These are phyloP conservation scores for Ailurus styani DNA, from an alignment of 2,113 vertebrate species.

Conservation along the genomic window DNA sequence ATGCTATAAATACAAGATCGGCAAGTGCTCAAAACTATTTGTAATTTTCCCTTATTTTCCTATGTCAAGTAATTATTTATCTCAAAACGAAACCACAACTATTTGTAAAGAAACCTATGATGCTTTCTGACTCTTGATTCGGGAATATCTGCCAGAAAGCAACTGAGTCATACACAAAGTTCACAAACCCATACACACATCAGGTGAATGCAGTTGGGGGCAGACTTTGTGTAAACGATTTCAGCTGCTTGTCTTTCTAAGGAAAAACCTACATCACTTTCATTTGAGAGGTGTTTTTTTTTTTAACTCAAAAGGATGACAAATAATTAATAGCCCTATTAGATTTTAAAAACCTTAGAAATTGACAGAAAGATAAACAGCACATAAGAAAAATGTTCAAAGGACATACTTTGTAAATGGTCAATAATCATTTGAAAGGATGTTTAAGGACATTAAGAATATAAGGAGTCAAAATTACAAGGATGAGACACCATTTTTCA, in stretches of 20 bases:
- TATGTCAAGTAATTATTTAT: conserved; percentile 28
- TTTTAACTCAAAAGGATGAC: conserved; percentile 12
- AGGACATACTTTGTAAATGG: background rate
- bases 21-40: background rate
- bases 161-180: conserved; percentile 58
- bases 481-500: background rate
- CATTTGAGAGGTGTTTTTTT: background rate
- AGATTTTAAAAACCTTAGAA: background rate
- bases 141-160: conserved; percentile 66
- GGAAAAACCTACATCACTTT: background rate
- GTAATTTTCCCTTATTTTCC: conserved; percentile 34
- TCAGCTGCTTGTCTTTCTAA: background rate
- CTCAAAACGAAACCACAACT: conserved; percentile 66
- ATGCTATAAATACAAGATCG: conserved; percentile 32
- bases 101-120: conserved; percentile 75
- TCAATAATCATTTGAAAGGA: background rate
- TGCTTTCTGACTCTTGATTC: conserved; percentile 67
- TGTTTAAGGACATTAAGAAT: conserved; percentile 21
- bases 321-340: background rate
- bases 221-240: background rate
- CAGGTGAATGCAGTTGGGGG: background rate
- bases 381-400: background rate
- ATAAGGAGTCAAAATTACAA: background rate
- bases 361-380: background rate
- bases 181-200: conserved; percentile 44